Evolutionary conservation across 2,888 invertebrate species (phyloP), one percentile per base, ranked within the genome.

Genomic region (Diaperis boleti): DNA sequence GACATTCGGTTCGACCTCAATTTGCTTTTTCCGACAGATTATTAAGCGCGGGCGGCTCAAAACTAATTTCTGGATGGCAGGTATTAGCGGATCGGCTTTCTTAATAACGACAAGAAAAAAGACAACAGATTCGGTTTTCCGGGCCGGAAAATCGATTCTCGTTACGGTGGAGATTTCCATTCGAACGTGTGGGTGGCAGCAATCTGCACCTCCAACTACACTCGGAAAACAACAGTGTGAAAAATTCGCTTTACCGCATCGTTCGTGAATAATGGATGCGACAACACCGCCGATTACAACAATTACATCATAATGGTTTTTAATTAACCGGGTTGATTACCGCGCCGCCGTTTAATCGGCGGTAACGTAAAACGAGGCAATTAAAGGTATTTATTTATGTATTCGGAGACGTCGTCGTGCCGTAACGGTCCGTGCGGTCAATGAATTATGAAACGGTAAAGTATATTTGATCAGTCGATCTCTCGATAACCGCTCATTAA

Each of bases 391-490:
- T 72, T 69, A 73, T 73, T 70, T 69, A 73, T 70, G 70, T 68
- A 73, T 70, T 69, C 69, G 69, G 64, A 68, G 66, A 65, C 68
- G 67, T 69, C 68, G 67, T 69, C 65, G 69, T 73, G 70, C 70
- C 68, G 69, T 67, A 74, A 74, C 72, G 72, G 70, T 72, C 67
- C 70, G 70, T 73, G 70, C 72, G 72, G 70, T 72, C 67, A 70
- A 71, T 73, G 70, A 72, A 72, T 70, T 71, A 69, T 67, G 60
- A 65, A 62, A 59, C 65, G 52, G 59, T 20, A 65, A 63, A 65
- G 76, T 74, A 74, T 77, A 77, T 79, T 77, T 78, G 79, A 79
- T 79, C 79, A 78, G 76, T 75, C 74, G 76, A 78, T 76, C 74
- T n/a, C n/a, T 71, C 74, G 75, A 76, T 78, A 77, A 76, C 77